Evolutionary conservation across 2,888 invertebrate genomes (phyloP), one percentile per base, ranked within the genome.

Genomic region (Tachina fera): DNA sequence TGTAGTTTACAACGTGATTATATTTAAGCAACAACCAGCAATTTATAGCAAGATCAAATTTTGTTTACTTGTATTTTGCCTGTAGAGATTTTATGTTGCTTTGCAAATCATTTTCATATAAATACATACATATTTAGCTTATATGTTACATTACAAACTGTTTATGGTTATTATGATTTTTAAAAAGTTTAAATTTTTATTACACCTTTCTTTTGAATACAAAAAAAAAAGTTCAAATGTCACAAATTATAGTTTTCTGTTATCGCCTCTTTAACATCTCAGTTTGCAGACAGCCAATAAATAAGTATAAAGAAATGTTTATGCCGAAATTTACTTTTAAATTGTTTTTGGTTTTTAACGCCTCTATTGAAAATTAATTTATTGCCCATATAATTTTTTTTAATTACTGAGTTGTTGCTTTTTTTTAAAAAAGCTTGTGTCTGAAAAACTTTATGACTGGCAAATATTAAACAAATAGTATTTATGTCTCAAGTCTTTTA

Each of bases 341-440:
- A 43, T 16, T n/a, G 43, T 9, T 61, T 41, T 61, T 43, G 19
- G 41, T 1, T 10, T 41, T 43, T 61, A 61, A 61, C 49, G 39
- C 67, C 49, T 51, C 31, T 67, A 49, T 11, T 51, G 31, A 43
- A 39, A 39, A 13, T 43, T 31, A 43, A 61, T 43, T 61, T 67
- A 67, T 67, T 67, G 67, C n/a, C 9, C 67, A 51, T 49, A 51
- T 39, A 49, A 67, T 31, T 10, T 49, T 31, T 47, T 19, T 47
- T 22, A 31, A 67, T 31, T 14, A 31, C n/a, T 10, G 10, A 31
- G 31, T 31, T 31, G 14, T 31, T 0, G 31, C 6, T 49, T 10
- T n/a, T 39, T 49, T 31, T 49, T 67, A 19, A 19, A 43, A 16
- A 63, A 19, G 31, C 31, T 31, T 31, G 31, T 51, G n/a, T 67